Percentiles rank a stretch among this genome's conserved stretches.
Evolutionary conservation across 2,797 vertebrate genomes (phyloP).

Genomic region (Muraenolepis orangiensis): DNA sequence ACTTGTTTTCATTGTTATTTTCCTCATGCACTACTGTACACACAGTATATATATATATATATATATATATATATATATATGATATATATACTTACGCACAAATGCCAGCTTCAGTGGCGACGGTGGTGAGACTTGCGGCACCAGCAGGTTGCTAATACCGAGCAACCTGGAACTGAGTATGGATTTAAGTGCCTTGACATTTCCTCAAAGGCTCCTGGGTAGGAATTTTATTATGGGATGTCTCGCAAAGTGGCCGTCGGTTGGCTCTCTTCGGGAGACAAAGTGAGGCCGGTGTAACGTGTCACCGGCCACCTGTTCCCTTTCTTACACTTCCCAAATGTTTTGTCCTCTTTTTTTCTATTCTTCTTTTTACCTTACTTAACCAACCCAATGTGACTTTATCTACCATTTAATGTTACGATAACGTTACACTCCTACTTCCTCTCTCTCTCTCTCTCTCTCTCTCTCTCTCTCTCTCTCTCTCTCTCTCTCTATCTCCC

Average conservation of each 20-base stretch:
- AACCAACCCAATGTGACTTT: not conserved
- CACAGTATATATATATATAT: too few relatives aligned
- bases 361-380: not conserved
- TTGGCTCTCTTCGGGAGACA: not conserved
- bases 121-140: not conserved
- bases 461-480: slow-evolving; percentile 9
- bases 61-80: too few relatives aligned
- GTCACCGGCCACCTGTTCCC: not conserved
- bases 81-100: not conserved
- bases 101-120: not conserved
- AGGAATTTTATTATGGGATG: not conserved
- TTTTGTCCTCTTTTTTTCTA: not conserved
- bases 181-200: not conserved
- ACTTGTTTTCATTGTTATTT: not conserved
- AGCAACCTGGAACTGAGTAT: not conserved
- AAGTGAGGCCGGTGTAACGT: not conserved
- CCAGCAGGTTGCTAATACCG: not conserved
- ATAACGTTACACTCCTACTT: not conserved
- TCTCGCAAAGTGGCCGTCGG: not conserved
- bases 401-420: not conserved
- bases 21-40: not conserved
- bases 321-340: too few relatives aligned
- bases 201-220: not conserved
- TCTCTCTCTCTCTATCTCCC: slow-evolving; percentile 8
- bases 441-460: not conserved